These are phyloP conservation scores for Pangasius mekongensis DNA, from an alignment of 2,797 vertebrate genomes.

Conservation along the genomic window DNA sequence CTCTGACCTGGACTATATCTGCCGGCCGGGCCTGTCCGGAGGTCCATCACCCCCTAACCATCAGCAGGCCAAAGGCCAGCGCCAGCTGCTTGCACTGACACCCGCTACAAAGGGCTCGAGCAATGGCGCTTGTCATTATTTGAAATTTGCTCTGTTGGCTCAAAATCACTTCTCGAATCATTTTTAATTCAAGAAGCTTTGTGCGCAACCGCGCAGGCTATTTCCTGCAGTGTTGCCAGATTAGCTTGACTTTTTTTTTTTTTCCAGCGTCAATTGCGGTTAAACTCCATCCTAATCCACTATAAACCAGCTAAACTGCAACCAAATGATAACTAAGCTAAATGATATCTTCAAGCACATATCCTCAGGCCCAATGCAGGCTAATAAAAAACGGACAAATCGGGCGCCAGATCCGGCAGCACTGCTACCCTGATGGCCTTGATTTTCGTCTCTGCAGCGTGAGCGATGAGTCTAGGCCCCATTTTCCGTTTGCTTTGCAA, in stretches of 20 bases:
- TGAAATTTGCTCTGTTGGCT: slow-evolving; percentile 60
- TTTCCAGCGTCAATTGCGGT: neutral
- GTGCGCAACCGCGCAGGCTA: neutral
- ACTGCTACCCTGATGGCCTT: neutral
- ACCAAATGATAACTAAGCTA: neutral
- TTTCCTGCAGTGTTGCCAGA: neutral
- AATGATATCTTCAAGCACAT: neutral
- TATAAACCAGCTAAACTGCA: neutral
- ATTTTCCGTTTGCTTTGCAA: slow-evolving; percentile 75
- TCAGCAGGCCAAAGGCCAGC: slow-evolving; percentile 93
- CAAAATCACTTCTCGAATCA: slow-evolving; percentile 1
- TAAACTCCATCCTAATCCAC: neutral
- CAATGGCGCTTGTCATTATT: slow-evolving; percentile 67
- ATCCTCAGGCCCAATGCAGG: neutral
- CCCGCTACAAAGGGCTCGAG: slow-evolving; percentile 81
- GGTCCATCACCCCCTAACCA: slow-evolving; percentile 63
- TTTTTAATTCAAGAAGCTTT: neutral
- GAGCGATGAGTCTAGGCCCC: slow-evolving; percentile 51
- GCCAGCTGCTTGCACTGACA: slow-evolving; percentile 95
- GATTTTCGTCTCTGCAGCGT: slow-evolving; percentile 4
- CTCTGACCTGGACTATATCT: slow-evolving; percentile 89
- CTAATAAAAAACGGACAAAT: neutral
- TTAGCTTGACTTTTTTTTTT: neutral
- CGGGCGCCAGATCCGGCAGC: slow-evolving; percentile 1
- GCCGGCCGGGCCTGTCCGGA: slow-evolving; percentile 89